Percentiles rank a stretch among this genome's conserved stretches.
Evolutionary conservation across 2,888 invertebrate species (phyloP).

Genomic region (Cosmia pyralina): DNA sequence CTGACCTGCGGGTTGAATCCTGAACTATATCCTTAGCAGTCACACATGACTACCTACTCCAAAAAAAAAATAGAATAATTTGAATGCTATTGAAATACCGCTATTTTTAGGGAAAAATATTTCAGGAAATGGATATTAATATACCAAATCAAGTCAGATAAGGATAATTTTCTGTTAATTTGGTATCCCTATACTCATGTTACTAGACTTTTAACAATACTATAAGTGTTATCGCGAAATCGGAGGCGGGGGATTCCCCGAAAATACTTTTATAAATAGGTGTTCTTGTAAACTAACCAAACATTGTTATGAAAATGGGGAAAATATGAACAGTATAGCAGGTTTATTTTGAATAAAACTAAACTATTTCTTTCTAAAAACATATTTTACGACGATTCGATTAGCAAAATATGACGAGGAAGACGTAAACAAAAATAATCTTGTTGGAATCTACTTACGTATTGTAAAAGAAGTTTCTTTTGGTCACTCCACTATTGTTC

Average conservation of each 20-base stretch:
- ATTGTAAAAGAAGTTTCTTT: slow-evolving; percentile 78
- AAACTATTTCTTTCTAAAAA: not conserved
- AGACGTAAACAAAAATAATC: slow-evolving; percentile 50
- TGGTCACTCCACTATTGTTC: slow-evolving; percentile 36
- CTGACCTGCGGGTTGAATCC: too few relatives aligned
- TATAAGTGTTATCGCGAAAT: too few relatives aligned
- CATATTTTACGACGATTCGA: not conserved
- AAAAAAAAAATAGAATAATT: too few relatives aligned
- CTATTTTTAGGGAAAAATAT: not conserved
- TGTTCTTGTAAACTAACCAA: not conserved
- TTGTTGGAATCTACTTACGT: slow-evolving; percentile 71
- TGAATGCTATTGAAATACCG: not conserved
- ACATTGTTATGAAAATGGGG: not conserved
- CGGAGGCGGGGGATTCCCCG: slow-evolving; percentile 4
- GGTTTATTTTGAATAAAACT: not conserved
- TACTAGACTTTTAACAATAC: too few relatives aligned
- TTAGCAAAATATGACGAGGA: not conserved
- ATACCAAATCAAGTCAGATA: not conserved
- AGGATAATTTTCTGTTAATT: not conserved
- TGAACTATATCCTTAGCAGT: too few relatives aligned
- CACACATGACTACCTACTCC: not conserved
- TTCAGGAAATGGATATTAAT: not conserved
- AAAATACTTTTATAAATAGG: not conserved
- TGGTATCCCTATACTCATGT: not conserved
- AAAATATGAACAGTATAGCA: not conserved